Evolutionary conservation across 2,888 invertebrate genomes (phyloP), one percentile per base, ranked within the genome.

Genomic region (Coelogynopora nodosa): DNA sequence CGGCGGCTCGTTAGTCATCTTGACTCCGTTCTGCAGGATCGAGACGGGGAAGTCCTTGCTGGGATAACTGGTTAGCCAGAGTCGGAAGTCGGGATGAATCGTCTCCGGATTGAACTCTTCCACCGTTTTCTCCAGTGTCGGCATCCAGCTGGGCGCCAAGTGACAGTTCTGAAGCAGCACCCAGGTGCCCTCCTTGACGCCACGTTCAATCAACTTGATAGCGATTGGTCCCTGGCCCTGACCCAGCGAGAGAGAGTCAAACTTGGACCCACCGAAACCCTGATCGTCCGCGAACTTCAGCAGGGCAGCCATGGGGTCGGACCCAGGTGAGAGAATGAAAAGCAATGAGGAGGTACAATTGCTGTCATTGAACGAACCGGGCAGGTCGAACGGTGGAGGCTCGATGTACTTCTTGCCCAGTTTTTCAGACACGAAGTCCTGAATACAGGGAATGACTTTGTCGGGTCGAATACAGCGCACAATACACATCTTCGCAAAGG

Each of bases 201-300:
- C 92, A 31, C 90, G 90, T 81, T 91, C 90, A 30, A 92, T 92
- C 92, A 92, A 92, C 88, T 90, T 91, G 26, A 91, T 90, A 67
- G 92, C 92, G 84, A 92, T 92, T 0, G 92, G 92, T 85, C 92
- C 92, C 90, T 96, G 95, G 94, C 93, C 93, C 89, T 93, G 92
- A 31, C 93, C 93, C 10, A 93, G 90, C 0, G 93, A 93, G 49
- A 93, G 92, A 10, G 92, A 92, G 88, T 92, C 91, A 67, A 93
- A 92, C 84, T 90, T 90, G 84, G 90, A 90, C 23, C 94, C 88
- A 1, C 82, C 74, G 94, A 93, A 90, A 93, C 94, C 18, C 94
- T 93, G 85, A 88, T 92, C 92, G 86, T 92, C 91, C n/a, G 92
- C 92, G 89, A 92, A 92, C 89, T 92, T 92, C 67, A 92, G 88